A percentile compares a stretch with the other conserved stretches of the same genome.
phyloP scores from a whole-genome alignment of 2,888 invertebrate species.

The Troglohyphantes excavatus region DNA sequence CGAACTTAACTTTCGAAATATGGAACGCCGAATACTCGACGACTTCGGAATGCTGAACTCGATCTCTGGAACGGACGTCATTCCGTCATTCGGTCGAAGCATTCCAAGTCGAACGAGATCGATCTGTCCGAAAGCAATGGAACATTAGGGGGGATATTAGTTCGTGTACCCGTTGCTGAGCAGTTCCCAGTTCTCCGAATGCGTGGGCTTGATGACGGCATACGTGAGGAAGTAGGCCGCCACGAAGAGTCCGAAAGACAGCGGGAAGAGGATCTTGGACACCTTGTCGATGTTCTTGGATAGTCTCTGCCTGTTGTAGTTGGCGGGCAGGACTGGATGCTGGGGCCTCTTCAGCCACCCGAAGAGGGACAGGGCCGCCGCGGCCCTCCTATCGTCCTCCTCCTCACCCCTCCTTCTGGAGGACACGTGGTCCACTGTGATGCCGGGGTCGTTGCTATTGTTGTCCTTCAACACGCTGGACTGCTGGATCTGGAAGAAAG shows the following conservation, averaged over 20 bases:
- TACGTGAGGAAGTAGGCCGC: conserved; percentile 93
- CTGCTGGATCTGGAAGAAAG: conserved; percentile 38
- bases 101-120: too few relatives aligned
- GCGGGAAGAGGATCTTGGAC: conserved; percentile 95
- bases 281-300: conserved; percentile 97
- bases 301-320: conserved; percentile 83
- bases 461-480: conserved; percentile 61
- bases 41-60: too few relatives aligned
- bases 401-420: not conserved
- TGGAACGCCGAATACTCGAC: too few relatives aligned
- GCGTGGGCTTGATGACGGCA: conserved; percentile 80
- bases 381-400: conserved; percentile 26
- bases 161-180: conserved; percentile 69
- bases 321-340: conserved; percentile 89
- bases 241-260: conserved; percentile 95
- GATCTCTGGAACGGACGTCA: too few relatives aligned
- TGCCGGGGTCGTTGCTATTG: conserved; percentile 73
- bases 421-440: conserved; percentile 35
- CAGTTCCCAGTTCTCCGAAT: conserved; percentile 79
- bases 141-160: conserved; percentile 6
- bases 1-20: too few relatives aligned
- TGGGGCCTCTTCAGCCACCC: conserved; percentile 89
- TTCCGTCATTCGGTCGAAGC: too few relatives aligned
- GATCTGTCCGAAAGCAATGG: too few relatives aligned
- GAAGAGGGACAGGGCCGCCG: conserved; percentile 56